Evolutionary conservation across 2,888 invertebrate genomes (phyloP).

Genomic region (Drosophila colorata): DNA sequence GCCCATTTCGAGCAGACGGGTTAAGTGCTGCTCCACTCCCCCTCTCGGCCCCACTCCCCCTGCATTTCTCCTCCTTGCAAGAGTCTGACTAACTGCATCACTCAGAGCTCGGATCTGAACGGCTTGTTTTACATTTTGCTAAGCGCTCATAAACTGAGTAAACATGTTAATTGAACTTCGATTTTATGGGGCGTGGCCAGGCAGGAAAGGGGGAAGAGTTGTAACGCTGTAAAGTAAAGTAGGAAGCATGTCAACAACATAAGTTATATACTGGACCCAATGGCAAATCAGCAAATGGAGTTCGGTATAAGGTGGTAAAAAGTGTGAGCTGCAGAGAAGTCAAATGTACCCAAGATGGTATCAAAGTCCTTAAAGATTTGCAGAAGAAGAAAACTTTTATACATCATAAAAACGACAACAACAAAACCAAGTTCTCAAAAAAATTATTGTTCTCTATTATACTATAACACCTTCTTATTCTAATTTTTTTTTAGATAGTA

Average conservation of each 20-base stretch:
- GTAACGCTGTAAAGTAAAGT: not conserved
- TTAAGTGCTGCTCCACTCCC: conserved; percentile 45
- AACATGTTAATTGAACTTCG: conserved; percentile 71
- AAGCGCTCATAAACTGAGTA: conserved; percentile 55
- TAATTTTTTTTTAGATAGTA: no score
- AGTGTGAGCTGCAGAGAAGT: no score
- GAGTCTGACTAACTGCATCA: conserved; percentile 26
- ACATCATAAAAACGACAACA: no score
- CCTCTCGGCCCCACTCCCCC: not conserved
- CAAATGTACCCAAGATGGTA: no score
- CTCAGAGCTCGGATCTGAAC: conserved; percentile 35
- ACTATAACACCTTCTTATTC: no score
- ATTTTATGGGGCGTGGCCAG: conserved; percentile 48
- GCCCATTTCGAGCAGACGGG: conserved; percentile 41
- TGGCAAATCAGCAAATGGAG: not conserved
- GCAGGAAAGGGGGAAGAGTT: not conserved
- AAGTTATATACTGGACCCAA: not conserved
- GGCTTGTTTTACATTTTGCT: conserved; percentile 59
- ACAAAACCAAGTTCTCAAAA: no score
- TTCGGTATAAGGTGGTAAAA: not conserved
- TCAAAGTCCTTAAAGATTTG: no score
- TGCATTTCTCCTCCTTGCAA: not conserved
- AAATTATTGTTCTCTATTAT: no score
- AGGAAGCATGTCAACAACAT: conserved; percentile 17
- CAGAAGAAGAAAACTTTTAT: no score